These are phyloP conservation scores for Dione vanillae DNA, from an alignment of 2,888 invertebrate genomes.

Conservation along the genomic window DNA sequence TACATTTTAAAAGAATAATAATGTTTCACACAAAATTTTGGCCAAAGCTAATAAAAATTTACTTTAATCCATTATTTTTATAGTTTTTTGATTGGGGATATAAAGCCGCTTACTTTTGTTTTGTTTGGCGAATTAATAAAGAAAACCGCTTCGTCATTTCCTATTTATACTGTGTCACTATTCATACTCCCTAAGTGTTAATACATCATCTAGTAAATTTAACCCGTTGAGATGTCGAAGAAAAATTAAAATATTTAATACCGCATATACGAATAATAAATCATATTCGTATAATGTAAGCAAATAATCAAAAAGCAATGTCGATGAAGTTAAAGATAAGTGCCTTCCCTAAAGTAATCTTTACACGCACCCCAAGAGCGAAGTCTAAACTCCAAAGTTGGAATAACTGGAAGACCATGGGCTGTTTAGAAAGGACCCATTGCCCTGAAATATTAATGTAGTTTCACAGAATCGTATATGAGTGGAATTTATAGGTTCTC, in stretches of 20 bases:
- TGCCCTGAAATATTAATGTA: slow-evolving; percentile 83
- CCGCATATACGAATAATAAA: background rate
- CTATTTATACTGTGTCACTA: too few species aligned
- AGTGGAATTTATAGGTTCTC: slow-evolving; percentile 57
- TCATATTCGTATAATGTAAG: slow-evolving; percentile 5
- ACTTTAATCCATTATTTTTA: background rate
- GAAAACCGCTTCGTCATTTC: too few species aligned
- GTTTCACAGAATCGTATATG: slow-evolving; percentile 82
- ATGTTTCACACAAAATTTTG: background rate
- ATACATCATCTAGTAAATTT: background rate
- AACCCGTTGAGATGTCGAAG: background rate
- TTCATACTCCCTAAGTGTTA: background rate
- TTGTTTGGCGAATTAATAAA: too few species aligned
- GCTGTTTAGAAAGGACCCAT: slow-evolving; percentile 83
- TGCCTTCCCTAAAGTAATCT: slow-evolving; percentile 74
- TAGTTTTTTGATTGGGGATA: too few species aligned
- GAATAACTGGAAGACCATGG: slow-evolving; percentile 84
- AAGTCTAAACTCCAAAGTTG: slow-evolving; percentile 76
- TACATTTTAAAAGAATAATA: background rate
- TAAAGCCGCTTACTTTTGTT: too few species aligned
- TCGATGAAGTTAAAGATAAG: slow-evolving; percentile 72
- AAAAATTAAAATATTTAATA: background rate
- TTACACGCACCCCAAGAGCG: slow-evolving; percentile 71
- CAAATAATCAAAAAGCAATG: slow-evolving; percentile 50
- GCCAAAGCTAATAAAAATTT: background rate